Base-by-base conservation (phyloP, 2,113 vertebrate species). In the Oreochromis aureus region DNA sequence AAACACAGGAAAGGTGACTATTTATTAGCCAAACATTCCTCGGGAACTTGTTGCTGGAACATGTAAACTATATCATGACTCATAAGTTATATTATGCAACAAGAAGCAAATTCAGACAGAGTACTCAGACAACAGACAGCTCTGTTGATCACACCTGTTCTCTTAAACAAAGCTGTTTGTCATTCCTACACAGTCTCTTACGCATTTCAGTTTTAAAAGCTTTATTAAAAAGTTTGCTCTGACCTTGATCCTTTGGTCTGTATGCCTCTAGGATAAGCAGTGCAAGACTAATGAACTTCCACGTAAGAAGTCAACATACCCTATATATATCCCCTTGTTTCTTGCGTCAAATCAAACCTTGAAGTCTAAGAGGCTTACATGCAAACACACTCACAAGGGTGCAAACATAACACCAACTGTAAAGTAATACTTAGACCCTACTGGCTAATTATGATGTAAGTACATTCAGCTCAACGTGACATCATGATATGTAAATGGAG, bases 11-110 rank as follows among this genome's bases (percentile, higher is more conserved):
- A 78, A 78, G 16, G 46, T 78, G 46, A 89, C 39, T 69, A 59
- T 89, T 90, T 91, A 91, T 87, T 66, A 87, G 86, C 76, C 58
- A 83, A 89, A 86, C 80, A 91, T 90, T 90, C 82, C 56, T 58
- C 13, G 15, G 58, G 84, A 80, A 86, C 81, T 63, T 84, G 81
- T 71, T 71, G 69, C 69, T 51, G 46, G 84, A 88, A 89, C 78
- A 85, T 80, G 82, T 84, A 88, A 90, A 91, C 84, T 86, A 76
- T 58, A 91, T 66, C 54, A 78, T 87, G 86, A 91, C 48, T 88
- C 86, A 90, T 91, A 76, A 84, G 27, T 91, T 48, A 80, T 51
- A 86, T 90, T 87, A 90, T 82, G 84, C 53, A 94, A 93, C 78
- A 18, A 73, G 81, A 16, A 54, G 63, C 85, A 91, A 32, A 36